phyloP scores from a whole-genome alignment of 2,888 invertebrate species.

The Pachymerium ferrugineum region DNA sequence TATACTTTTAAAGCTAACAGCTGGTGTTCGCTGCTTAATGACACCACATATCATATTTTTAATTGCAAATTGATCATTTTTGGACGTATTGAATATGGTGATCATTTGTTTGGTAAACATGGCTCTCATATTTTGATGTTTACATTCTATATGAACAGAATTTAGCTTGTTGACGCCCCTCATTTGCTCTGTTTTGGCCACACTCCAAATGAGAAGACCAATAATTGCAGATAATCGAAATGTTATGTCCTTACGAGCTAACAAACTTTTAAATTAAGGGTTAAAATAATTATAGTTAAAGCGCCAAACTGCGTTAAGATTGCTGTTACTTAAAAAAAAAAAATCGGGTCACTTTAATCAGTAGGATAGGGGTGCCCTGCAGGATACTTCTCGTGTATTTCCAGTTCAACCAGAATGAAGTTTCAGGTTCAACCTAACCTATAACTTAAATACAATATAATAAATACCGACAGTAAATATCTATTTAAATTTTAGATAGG shows the following conservation, averaged over 20 bases:
- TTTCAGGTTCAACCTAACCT: too few species aligned
- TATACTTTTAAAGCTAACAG: background rate
- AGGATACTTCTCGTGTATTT: too few species aligned
- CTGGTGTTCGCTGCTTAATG: background rate
- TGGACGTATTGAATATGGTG: background rate
- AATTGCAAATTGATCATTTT: background rate
- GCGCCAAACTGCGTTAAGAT: background rate
- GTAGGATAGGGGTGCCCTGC: too few species aligned
- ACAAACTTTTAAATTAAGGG: conserved; percentile 11
- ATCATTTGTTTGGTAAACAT: conserved; percentile 19
- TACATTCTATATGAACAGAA: conserved; percentile 25
- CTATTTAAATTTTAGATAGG: too few species aligned
- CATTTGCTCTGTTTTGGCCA: conserved; percentile 17
- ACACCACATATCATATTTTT: background rate
- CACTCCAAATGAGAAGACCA: conserved; percentile 12
- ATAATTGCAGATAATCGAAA: conserved; percentile 22
- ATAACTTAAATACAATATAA: too few species aligned
- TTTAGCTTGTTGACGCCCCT: conserved; percentile 24
- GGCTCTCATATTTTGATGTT: conserved; percentile 16
- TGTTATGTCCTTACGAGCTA: conserved; percentile 10
- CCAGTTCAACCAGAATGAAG: too few species aligned
- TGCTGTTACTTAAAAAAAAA: background rate
- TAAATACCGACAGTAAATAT: too few species aligned
- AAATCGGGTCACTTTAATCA: too few species aligned
- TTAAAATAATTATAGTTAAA: conserved; percentile 8